Percentiles rank a stretch among this genome's conserved stretches.
Evolutionary conservation across 1,140 invertebrate genomes (phyloP).

Genomic region (Megalonaias nervosa): DNA sequence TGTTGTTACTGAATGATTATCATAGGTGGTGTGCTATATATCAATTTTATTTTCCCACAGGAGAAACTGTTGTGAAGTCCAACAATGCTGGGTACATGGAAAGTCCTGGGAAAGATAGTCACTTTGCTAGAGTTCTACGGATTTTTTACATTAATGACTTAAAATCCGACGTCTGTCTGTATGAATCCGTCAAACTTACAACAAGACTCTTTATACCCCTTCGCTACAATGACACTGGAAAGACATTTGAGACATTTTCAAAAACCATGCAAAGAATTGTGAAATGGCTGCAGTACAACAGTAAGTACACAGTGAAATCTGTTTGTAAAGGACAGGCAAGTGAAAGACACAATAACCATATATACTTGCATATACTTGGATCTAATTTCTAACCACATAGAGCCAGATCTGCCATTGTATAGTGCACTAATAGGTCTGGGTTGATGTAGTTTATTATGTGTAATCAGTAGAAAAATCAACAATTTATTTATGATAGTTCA

Average conservation of each 20-base stretch:
- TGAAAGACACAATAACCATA: not conserved
- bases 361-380: too few species aligned
- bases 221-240: conserved; percentile 8
- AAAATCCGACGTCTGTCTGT: conserved; percentile 11
- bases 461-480: too few species aligned
- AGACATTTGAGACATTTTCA: conserved; percentile 36
- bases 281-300: conserved; percentile 36
- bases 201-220: conserved; percentile 38
- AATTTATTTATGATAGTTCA: too few species aligned
- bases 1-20: too few species aligned
- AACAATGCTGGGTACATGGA: conserved; percentile 25
- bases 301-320: conserved; percentile 7
- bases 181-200: conserved; percentile 23
- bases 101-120: conserved; percentile 19
- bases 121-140: conserved; percentile 39
- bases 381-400: too few species aligned
- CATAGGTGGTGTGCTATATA: too few species aligned
- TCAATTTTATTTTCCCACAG: not conserved
- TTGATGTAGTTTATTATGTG: too few species aligned
- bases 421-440: too few species aligned
- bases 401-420: too few species aligned
- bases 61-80: conserved; percentile 20
- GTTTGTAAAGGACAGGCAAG: not conserved
- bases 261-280: conserved; percentile 46
- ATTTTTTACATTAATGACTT: conserved; percentile 37